phyloP scores from a whole-genome alignment of 2,113 vertebrate genomes.

The Tenrec ecaudatus region DNA sequence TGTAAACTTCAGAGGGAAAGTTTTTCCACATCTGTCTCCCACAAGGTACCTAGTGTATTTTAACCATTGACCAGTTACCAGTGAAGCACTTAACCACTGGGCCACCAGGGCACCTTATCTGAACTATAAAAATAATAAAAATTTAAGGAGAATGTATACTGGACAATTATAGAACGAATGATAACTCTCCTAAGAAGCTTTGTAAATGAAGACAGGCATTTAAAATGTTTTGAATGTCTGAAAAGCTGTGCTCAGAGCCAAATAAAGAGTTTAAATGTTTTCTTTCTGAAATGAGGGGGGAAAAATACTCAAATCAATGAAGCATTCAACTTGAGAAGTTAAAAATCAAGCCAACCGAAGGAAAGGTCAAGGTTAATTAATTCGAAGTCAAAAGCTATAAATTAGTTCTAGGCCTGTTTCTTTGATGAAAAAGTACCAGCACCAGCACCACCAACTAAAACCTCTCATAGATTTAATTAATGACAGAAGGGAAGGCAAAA shows the following conservation, averaged over 20 bases:
- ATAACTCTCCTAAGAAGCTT: neutral
- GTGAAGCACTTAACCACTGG: neutral
- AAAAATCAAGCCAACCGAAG: neutral
- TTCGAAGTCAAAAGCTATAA: constrained; percentile 17
- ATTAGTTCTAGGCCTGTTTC: neutral
- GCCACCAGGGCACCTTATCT: neutral
- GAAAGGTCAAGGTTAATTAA: constrained; percentile 23
- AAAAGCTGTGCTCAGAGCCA: neutral
- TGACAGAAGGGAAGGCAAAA: neutral
- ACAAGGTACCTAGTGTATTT: neutral
- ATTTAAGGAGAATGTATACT: neutral
- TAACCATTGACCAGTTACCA: neutral
- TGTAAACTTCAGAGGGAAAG: neutral
- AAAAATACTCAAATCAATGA: constrained; percentile 32
- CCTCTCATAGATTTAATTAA: neutral
- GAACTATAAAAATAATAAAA: constrained; percentile 18
- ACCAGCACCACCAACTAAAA: neutral
- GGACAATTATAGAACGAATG: neutral
- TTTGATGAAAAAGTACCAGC: neutral
- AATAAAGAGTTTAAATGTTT: neutral
- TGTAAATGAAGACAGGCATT: neutral
- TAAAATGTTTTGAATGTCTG: constrained; percentile 4
- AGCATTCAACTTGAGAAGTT: neutral
- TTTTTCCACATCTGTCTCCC: neutral
- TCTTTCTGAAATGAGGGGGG: neutral